Conservation (phyloP, 2,888 invertebrate genomes). For the Lycophotia porphyrea region DNA sequence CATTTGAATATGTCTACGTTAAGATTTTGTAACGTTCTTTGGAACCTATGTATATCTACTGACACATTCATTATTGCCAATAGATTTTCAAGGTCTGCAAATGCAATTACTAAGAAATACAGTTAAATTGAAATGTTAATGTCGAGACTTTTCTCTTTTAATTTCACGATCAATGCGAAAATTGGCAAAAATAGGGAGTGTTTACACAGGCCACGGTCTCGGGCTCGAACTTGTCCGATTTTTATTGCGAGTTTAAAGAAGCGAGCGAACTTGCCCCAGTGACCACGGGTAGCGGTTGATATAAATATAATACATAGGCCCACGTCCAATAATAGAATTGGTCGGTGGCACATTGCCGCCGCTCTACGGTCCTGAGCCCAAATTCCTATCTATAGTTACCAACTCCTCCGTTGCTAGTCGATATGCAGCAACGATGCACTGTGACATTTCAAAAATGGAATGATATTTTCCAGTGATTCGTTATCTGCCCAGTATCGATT, state of each 20-base stretch:
- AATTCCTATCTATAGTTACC: conserved; percentile 68
- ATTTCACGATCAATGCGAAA: conserved; percentile 56
- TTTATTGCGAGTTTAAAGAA: conserved; percentile 86
- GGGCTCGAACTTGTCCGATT: conserved; percentile 87
- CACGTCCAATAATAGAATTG: conserved; percentile 79
- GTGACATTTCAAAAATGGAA: conserved; percentile 67
- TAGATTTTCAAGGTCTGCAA: conserved; percentile 53
- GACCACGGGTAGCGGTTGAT: conserved; percentile 83
- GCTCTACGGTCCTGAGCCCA: conserved; percentile 67
- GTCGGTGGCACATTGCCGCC: conserved; percentile 76
- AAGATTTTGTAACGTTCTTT: conserved; percentile 45
- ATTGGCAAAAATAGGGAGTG: conserved; percentile 71
- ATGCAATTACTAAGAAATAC: conserved; percentile 39
- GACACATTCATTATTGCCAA: conserved; percentile 39
- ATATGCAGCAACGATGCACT: conserved; percentile 67
- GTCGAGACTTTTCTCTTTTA: conserved; percentile 30
- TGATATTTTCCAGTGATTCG: conserved; percentile 17
- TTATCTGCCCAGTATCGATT: conserved; percentile 15
- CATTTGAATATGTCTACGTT: conserved; percentile 46
- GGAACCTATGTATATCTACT: conserved; percentile 23
- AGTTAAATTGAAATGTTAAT: conserved; percentile 23
- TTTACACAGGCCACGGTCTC: conserved; percentile 82
- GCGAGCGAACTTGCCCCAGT: conserved; percentile 88
- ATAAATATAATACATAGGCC: conserved; percentile 85
- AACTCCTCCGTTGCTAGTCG: conserved; percentile 63